phyloP scores from a whole-genome alignment of 2,113 vertebrate species.

The Planiliza haematocheilus region DNA sequence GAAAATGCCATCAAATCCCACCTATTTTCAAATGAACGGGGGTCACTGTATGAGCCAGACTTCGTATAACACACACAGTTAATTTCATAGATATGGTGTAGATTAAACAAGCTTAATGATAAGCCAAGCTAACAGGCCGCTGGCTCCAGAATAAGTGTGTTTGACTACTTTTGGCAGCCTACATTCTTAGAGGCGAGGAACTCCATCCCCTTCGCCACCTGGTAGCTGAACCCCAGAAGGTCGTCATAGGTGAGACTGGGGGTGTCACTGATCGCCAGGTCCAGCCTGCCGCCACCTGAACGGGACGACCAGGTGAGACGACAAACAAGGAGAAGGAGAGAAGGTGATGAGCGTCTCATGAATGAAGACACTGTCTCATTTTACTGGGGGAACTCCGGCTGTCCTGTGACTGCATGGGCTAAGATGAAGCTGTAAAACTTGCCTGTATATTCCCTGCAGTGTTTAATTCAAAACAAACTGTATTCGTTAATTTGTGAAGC shows the following conservation, averaged over 20 bases:
- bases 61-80: too few relatives aligned
- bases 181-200: slow-evolving; percentile 98
- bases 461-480: slow-evolving; percentile 25
- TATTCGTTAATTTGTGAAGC: slow-evolving; percentile 16
- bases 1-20: not conserved
- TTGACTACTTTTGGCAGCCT: slow-evolving; percentile 53
- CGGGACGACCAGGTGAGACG: not conserved
- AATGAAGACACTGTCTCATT: slow-evolving; percentile 35
- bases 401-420: slow-evolving; percentile 49
- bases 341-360: slow-evolving; percentile 3
- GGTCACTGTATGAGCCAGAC: not conserved
- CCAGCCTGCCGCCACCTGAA: slow-evolving; percentile 87
- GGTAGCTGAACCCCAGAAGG: slow-evolving; percentile 96
- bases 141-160: too few relatives aligned
- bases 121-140: too few relatives aligned
- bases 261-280: slow-evolving; percentile 90
- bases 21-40: not conserved
- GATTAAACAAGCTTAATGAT: too few relatives aligned
- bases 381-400: slow-evolving; percentile 15
- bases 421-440: slow-evolving; percentile 24
- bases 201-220: slow-evolving; percentile 98
- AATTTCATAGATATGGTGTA: too few relatives aligned
- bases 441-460: slow-evolving; percentile 2
- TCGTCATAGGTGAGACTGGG: slow-evolving; percentile 91
- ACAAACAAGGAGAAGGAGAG: not conserved